These are phyloP conservation scores for Ectropis grisescens DNA, from an alignment of 1,140 invertebrate genomes.

Conservation along the genomic window DNA sequence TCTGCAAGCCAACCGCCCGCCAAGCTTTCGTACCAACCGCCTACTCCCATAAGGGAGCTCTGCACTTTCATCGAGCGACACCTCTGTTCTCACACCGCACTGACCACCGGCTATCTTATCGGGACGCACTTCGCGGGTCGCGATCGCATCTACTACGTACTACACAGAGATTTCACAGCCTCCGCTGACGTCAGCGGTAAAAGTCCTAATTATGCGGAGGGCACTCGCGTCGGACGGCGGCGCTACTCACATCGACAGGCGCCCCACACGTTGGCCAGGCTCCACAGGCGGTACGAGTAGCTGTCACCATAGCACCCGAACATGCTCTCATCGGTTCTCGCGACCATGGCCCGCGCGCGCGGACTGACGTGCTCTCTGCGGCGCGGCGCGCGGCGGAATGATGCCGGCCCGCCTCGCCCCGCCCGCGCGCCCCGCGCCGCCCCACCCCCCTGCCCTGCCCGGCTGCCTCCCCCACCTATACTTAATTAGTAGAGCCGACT, in stretches of 20 bases:
- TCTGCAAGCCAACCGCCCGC: constrained; percentile 60
- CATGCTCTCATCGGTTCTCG: constrained; percentile 74
- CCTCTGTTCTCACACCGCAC: constrained; percentile 39
- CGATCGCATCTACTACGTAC: constrained; percentile 19
- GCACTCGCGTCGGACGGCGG: constrained; percentile 16
- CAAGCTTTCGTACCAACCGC: constrained; percentile 56
- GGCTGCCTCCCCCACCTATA: constrained; percentile 32
- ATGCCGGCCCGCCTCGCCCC: constrained; percentile 40
- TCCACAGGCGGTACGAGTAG: constrained; percentile 79
- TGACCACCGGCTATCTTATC: constrained; percentile 14
- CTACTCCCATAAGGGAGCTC: constrained; percentile 61
- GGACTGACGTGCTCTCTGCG: constrained; percentile 29
- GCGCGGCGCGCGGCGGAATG: constrained; percentile 52
- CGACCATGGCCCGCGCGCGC: constrained; percentile 73
- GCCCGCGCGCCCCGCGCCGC: constrained; percentile 36
- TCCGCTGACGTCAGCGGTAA: constrained; percentile 33
- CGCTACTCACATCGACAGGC: constrained; percentile 76
- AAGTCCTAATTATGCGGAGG: constrained; percentile 14
- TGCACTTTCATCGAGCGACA: constrained; percentile 60
- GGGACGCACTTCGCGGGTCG: constrained; percentile 18
- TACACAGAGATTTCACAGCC: constrained; percentile 29
- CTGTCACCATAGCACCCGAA: constrained; percentile 77
- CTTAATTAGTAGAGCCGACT: constrained; percentile 45
- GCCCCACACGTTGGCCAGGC: constrained; percentile 79
- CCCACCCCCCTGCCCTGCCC: constrained; percentile 25